Base-by-base conservation (phyloP, 2,113 vertebrate species). In the Cettia cetti region DNA sequence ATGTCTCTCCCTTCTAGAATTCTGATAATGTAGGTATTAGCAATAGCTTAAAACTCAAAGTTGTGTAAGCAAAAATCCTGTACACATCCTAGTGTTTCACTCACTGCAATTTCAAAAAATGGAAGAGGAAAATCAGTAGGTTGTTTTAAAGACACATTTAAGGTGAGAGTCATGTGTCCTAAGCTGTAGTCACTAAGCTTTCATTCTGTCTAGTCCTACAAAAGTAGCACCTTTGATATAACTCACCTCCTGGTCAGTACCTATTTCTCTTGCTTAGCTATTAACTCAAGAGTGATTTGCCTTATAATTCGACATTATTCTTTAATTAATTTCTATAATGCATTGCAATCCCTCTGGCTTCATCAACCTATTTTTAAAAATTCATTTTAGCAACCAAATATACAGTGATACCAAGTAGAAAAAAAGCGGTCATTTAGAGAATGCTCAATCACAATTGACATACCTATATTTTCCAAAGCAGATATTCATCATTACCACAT, bases 361-460 rank as follows among this genome's bases (percentile, higher is more conserved):
- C 8, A 53, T 63, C 17, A 60, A 49, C 3, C 1, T 28, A 26
- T 63, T 76, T 59, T 77, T 40, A 33, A 8, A 63, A 35, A 49
- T 26, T 57, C 2, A 45, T 68, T 81, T 88, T 63, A 49, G 5
- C 6, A 16, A 79, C 79, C 57, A 75, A n/a, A 13, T 15, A 7
- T 8, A 50, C 26, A 78, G 7, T 33, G 5, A 68, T 23, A 22
- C 30, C 47, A 21, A 66, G 4, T 10, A 42, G 15, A 39, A 57
- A 64, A 49, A 11, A 0, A 9, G 10, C 0, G 0, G 4, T 35
- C n/a, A 49, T 3, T 27, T 49, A 44, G 28, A 66, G 10, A 57
- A 28, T 53, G n/a, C 16, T 81, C 18, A 27, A 5, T 57, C 12
- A 30, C 8, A 49, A 33, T 3, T 57, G 11, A 44, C 35, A 33